Evolutionary conservation across 2,888 invertebrate genomes (phyloP), one percentile per base, ranked within the genome.

Genomic region (Sinhomidia bicolor): DNA sequence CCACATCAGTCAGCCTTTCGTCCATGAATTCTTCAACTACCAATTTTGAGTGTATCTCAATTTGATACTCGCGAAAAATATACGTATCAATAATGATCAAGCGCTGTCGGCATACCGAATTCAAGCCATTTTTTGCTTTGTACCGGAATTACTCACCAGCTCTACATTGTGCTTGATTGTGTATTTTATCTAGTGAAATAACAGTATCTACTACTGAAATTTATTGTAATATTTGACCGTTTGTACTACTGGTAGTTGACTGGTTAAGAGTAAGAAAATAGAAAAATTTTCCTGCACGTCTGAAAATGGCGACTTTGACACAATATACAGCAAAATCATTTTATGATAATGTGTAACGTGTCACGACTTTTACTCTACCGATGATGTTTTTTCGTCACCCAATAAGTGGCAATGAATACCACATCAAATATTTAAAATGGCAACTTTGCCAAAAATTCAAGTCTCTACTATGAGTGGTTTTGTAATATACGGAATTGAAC

Each of bases 401-500:
- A n/a, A 3, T 0, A 71, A 20, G 71, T 71, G 44, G n/a, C 71
- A 44, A 20, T 44, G 20, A 44, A 71, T 68, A 36, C 44, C 71
- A 44, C 23, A 20, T 20, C 7, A 44, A 71, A 17, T 71, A 20
- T 23, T 68, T 41, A 23, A 20, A 41, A 41, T 20, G 44, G 71
- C 71, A 23, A 44, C 12, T 44, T 23, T 23, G 71, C 71, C 65
- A n/a, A n/a, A 14, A 36, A 36, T 32, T 23, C 51, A 76, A 51
- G 51, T 76, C 51, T 76, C 17, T 32, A 41, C 36, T 20, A 76
- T 32, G 54, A 62, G 57, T 78, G 60, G 85, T 79, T 79, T 32
- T 65, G 41, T 85, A 85, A 84, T 62, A 41, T 78, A 29, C 78
- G 78, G 65, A 68, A 85, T 79, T 65, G 78, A 68, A 79, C 80